These are phyloP conservation scores for Acanthurus leucopareius DNA, from an alignment of 2,797 vertebrate species.

Conservation along the genomic window DNA sequence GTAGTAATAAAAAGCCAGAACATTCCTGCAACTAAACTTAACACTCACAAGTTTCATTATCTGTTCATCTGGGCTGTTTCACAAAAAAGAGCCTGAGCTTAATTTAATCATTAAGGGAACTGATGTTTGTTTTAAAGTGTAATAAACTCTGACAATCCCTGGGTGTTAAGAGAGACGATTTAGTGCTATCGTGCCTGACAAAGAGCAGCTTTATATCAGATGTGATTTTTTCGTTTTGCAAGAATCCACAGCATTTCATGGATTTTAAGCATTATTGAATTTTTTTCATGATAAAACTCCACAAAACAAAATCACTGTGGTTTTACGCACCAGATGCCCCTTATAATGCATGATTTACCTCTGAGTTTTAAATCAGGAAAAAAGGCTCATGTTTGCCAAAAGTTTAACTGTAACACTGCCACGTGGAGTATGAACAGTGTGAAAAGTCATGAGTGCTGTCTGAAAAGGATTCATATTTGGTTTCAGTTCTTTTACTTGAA, in stretches of 20 bases:
- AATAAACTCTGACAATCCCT: constrained; percentile 32
- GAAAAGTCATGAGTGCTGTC: not conserved
- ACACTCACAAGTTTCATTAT: constrained; percentile 49
- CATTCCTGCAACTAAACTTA: constrained; percentile 46
- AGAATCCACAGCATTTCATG: not conserved
- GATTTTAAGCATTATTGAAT: constrained; percentile 4
- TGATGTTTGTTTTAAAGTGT: constrained; percentile 34
- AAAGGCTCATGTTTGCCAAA: constrained; percentile 28
- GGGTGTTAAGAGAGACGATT: constrained; percentile 36
- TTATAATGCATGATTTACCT: constrained; percentile 17
- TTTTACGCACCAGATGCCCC: constrained; percentile 20
- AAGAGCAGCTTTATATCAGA: constrained; percentile 21
- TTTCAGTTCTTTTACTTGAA: not conserved
- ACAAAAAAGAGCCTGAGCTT: constrained; percentile 17
- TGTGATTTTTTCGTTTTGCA: constrained; percentile 18
- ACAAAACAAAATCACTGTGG: constrained; percentile 6
- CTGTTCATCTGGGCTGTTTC: constrained; percentile 40
- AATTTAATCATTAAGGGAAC: constrained; percentile 26
- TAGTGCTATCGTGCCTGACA: constrained; percentile 15
- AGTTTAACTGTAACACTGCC: constrained; percentile 28
- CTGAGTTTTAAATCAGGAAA: constrained; percentile 39
- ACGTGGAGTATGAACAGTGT: not conserved
- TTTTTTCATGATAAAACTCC: constrained; percentile 18
- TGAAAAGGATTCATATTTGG: not conserved
- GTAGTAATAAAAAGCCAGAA: constrained; percentile 54